Percentiles rank a stretch among this genome's conserved stretches.
phyloP scores from a whole-genome alignment of 2,797 vertebrate genomes.

The Tadarida brasiliensis region DNA sequence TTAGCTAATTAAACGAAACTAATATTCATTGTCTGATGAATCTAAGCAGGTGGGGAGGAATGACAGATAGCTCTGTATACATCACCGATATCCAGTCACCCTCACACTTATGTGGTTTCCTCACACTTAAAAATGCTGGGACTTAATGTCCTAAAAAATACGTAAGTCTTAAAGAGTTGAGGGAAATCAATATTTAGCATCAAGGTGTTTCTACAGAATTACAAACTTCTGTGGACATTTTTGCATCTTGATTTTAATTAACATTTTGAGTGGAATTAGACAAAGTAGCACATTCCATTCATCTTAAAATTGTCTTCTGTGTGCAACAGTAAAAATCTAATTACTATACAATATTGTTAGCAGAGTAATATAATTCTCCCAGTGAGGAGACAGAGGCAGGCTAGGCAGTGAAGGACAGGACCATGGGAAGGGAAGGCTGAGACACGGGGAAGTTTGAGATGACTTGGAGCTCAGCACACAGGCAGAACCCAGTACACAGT shows the following conservation, averaged over 20 bases:
- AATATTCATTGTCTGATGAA: not conserved
- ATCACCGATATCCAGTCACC: not conserved
- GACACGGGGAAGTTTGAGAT: too few species aligned
- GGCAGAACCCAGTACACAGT: too few species aligned
- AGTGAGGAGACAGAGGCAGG: too few species aligned
- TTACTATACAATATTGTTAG: not conserved
- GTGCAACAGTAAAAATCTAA: not conserved
- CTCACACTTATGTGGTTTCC: not conserved
- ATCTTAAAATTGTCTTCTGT: not conserved
- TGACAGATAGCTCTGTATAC: not conserved
- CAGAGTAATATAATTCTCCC: not conserved
- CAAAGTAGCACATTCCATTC: not conserved
- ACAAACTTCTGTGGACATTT: not conserved
- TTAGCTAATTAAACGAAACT: not conserved
- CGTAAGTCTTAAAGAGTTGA: not conserved
- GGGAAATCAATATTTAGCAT: not conserved
- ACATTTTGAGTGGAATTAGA: not conserved
- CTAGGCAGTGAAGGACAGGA: too few species aligned
- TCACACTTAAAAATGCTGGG: not conserved
- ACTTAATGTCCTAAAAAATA: not conserved
- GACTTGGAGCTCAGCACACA: too few species aligned
- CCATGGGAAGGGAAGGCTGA: too few species aligned
- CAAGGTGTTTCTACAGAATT: not conserved
- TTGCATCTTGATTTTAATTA: not conserved
- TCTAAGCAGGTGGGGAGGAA: not conserved